A percentile compares a stretch with the other conserved stretches of the same genome.
These are phyloP conservation scores for Calosoma granatense DNA, from an alignment of 1,140 invertebrate genomes.

Conservation along the genomic window DNA sequence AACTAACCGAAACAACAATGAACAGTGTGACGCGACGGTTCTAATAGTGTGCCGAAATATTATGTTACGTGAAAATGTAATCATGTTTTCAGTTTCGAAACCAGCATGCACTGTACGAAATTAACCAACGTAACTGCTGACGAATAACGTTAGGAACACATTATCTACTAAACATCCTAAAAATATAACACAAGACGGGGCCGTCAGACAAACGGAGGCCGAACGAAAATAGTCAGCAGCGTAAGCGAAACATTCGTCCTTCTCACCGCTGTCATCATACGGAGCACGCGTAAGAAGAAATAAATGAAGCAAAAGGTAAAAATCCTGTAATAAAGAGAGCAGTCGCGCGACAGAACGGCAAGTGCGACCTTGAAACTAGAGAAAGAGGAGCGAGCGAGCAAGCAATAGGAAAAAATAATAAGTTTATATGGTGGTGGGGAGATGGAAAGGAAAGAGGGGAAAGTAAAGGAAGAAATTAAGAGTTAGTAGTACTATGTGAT, in stretches of 20 bases:
- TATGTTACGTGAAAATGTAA: too few species aligned
- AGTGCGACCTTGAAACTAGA: conserved; percentile 33
- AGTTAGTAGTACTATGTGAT: conserved; percentile 29
- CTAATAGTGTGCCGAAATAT: too few species aligned
- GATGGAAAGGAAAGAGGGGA: conserved; percentile 32
- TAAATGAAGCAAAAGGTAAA: conserved; percentile 18
- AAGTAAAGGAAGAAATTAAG: conserved; percentile 37
- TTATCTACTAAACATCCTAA: conserved; percentile 5
- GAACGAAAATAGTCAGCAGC: conserved; percentile 2
- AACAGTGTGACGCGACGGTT: too few species aligned
- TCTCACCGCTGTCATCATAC: neutral
- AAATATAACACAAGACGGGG: neutral
- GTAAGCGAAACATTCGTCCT: conserved; percentile 16
- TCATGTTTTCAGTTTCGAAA: too few species aligned
- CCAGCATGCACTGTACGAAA: too few species aligned
- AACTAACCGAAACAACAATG: too few species aligned
- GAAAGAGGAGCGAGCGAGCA: conserved; percentile 31
- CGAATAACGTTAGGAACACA: too few species aligned
- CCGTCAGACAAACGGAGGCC: neutral
- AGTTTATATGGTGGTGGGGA: conserved; percentile 21
- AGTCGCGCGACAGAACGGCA: conserved; percentile 16
- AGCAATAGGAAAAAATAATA: conserved; percentile 29
- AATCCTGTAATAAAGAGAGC: conserved; percentile 19
- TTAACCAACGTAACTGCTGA: too few species aligned
- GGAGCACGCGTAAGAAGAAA: conserved; percentile 1